Evolutionary conservation across 2,888 invertebrate genomes (phyloP).

Genomic region (Girardia tigrina): DNA sequence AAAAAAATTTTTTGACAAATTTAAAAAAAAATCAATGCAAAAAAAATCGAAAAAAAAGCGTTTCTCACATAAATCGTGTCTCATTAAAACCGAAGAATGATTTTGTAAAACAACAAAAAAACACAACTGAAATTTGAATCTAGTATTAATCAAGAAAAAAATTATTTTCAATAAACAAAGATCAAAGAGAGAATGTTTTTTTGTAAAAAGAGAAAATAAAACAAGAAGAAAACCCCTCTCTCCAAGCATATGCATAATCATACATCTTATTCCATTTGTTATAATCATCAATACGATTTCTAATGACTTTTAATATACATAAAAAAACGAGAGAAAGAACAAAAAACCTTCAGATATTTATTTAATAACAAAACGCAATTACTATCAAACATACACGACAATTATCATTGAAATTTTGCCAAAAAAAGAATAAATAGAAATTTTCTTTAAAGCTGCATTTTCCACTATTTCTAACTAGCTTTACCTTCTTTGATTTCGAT

Average conservation of each 20-base stretch:
- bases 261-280: slow-evolving; percentile 20
- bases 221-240: too few relatives aligned
- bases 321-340: too few relatives aligned
- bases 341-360: background rate
- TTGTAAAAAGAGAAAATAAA: too few relatives aligned
- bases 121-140: too few relatives aligned
- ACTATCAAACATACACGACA: slow-evolving; percentile 23
- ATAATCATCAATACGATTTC: slow-evolving; percentile 10
- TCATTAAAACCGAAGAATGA: too few relatives aligned
- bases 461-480: slow-evolving; percentile 23
- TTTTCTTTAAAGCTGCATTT: background rate
- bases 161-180: slow-evolving; percentile 16
- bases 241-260: background rate
- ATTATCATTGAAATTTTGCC: slow-evolving; percentile 17
- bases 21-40: too few relatives aligned
- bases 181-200: background rate
- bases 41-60: too few relatives aligned
- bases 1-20: too few relatives aligned
- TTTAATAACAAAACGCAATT: slow-evolving; percentile 13
- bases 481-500: background rate
- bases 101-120: too few relatives aligned
- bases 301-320: background rate
- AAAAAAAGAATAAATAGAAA: slow-evolving; percentile 6
- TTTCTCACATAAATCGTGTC: too few relatives aligned
- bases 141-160: too few relatives aligned